Evolutionary conservation across 2,113 vertebrate species (phyloP), one percentile per base, ranked within the genome.

Genomic region (Triplophysa tibetana): DNA sequence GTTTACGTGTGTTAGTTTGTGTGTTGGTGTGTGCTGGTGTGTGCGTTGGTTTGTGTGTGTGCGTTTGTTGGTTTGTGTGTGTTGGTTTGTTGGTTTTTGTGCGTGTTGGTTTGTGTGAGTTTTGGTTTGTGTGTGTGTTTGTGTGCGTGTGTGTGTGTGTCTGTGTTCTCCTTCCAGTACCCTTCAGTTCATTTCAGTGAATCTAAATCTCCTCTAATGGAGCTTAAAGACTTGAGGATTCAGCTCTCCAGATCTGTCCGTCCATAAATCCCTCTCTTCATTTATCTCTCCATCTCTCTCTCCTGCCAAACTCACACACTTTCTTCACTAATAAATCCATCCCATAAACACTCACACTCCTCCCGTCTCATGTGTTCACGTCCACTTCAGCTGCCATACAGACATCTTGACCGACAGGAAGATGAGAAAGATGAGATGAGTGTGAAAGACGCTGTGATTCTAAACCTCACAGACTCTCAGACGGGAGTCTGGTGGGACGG

Each of bases 131-230:
- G n/a, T n/a, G n/a, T 29, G 26, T 29, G 26, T 29, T 2, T 29
- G 26, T 29, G 26, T 29, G 26, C 3, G 26, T 54, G 64, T 29
- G 23, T 81, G 64, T 78, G 70, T 41, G 75, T 65, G 62, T 67
- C 66, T 70, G 77, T 61, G 63, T 85, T 82, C 82, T 83, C 86
- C 86, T 87, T 87, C 82, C 86, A 66, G 43, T 84, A 85, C 85
- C 84, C 86, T 85, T 87, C 77, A 82, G 75, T 81, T 70, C 76
- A 84, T 84, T 81, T 79, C 70, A 54, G 63, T 64, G 70, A 70
- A 80, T 79, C 64, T 84, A 79, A 84, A 84, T 56, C 48, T 52
- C 45, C 69, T 72, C 26, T 81, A 84, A 81, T 84, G 80, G 76
- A 79, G 38, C 83, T 74, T 79, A 81, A 72, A 70, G 54, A 68